A percentile compares a stretch with the other conserved stretches of the same genome.
phyloP scores from a whole-genome alignment of 2,113 vertebrate genomes.

The Calonectris borealis region DNA sequence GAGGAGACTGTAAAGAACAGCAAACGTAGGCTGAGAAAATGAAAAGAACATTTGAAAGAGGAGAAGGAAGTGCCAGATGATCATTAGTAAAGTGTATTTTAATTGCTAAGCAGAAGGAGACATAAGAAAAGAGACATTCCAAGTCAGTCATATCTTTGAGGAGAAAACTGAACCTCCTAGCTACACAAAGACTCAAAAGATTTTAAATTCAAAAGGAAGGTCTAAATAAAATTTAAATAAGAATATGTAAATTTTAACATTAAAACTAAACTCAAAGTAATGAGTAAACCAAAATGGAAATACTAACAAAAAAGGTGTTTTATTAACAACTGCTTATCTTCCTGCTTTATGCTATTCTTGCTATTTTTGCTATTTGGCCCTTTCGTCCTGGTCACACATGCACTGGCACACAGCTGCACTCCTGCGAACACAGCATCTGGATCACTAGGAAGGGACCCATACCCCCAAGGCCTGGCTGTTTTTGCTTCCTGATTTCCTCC shows the following conservation, averaged over 20 bases:
- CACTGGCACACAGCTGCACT: not conserved
- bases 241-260: not conserved
- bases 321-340: not conserved
- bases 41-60: not conserved
- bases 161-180: not conserved
- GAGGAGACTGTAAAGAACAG: not conserved
- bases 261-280: not conserved
- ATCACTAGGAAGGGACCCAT: not conserved
- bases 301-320: not conserved
- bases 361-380: not conserved
- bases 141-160: not conserved
- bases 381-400: not conserved
- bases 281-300: not conserved
- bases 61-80: not conserved
- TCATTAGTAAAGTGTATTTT: not conserved
- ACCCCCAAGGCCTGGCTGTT: accelerated
- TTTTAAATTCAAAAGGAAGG: not conserved
- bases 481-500: not conserved
- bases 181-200: not conserved
- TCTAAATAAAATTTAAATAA: not conserved
- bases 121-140: not conserved
- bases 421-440: not conserved
- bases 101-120: not conserved
- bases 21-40: not conserved
- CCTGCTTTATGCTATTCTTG: not conserved